Conservation (phyloP, 1,140 invertebrate genomes). For the Eufriesea mexicana region DNA sequence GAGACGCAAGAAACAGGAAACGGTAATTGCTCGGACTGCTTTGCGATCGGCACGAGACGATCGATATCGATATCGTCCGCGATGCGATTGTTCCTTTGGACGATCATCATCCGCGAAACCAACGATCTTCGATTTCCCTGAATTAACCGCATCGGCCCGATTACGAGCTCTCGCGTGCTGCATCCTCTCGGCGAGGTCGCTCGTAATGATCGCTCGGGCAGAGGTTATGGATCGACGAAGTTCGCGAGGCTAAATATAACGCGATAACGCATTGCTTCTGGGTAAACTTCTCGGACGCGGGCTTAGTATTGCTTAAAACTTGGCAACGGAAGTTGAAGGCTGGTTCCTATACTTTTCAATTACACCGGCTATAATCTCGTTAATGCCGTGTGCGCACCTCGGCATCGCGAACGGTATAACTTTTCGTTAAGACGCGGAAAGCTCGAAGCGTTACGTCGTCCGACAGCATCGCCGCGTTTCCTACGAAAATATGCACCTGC, state of each 20-base stretch:
- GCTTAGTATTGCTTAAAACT: slow-evolving; percentile 45
- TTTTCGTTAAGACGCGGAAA: slow-evolving; percentile 19
- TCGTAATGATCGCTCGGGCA: slow-evolving; percentile 5
- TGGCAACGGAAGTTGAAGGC: slow-evolving; percentile 23
- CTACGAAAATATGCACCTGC: background rate
- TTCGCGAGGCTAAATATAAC: slow-evolving; percentile 20
- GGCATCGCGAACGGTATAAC: slow-evolving; percentile 15
- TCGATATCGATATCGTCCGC: slow-evolving; percentile 37
- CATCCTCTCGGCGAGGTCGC: background rate
- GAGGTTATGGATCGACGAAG: slow-evolving; percentile 31
- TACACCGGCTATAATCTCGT: slow-evolving; percentile 37
- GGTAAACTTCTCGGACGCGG: slow-evolving; percentile 27
- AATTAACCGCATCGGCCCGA: slow-evolving; percentile 2
- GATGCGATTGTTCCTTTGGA: slow-evolving; percentile 12
- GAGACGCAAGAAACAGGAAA: slow-evolving; percentile 56
- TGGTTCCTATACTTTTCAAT: slow-evolving; percentile 46
- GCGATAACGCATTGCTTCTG: slow-evolving; percentile 35
- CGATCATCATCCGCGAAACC: slow-evolving; percentile 25
- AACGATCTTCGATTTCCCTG: slow-evolving; percentile 4
- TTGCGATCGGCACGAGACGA: slow-evolving; percentile 44
- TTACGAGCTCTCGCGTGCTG: background rate
- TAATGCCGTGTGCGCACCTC: slow-evolving; percentile 4
- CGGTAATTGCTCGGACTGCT: slow-evolving; percentile 49
- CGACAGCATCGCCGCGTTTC: background rate
- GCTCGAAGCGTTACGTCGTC: slow-evolving; percentile 15